Evolutionary conservation across 2,888 invertebrate species (phyloP).

Genomic region (Dichetophora obliterata): DNA sequence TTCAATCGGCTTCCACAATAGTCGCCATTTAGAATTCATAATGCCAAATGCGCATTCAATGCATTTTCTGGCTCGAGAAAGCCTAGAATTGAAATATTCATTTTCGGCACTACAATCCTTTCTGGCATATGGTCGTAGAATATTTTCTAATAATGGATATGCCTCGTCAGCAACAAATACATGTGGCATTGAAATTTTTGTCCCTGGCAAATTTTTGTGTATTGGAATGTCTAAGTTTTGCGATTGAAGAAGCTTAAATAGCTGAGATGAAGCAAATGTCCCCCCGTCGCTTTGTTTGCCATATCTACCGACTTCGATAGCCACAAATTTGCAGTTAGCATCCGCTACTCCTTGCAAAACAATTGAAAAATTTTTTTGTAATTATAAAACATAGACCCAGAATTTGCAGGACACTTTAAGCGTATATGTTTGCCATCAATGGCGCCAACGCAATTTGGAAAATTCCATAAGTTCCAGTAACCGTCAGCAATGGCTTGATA

Average conservation of each 20-base stretch:
- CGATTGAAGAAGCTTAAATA: conserved; percentile 14
- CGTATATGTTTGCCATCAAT: too few relatives aligned
- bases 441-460: too few relatives aligned
- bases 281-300: neutral
- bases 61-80: conserved; percentile 33
- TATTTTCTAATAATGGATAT: neutral
- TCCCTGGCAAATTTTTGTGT: conserved; percentile 8
- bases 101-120: conserved; percentile 32
- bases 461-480: too few relatives aligned
- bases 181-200: too few relatives aligned
- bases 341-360: conserved; percentile 26
- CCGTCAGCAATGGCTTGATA: too few relatives aligned
- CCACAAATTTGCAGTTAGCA: conserved; percentile 2
- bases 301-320: neutral
- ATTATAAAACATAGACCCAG: conserved; percentile 57
- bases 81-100: conserved; percentile 36
- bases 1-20: conserved; percentile 36
- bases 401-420: too few relatives aligned
- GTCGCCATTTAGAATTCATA: conserved; percentile 25
- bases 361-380: conserved; percentile 45
- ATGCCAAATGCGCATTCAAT: conserved; percentile 46
- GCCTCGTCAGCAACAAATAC: too few relatives aligned
- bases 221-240: neutral
- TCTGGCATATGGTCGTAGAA: conserved; percentile 33
- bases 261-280: neutral